Evolutionary conservation across 1,140 invertebrate genomes (phyloP).

Genomic region (Euura saliciscinereae): DNA sequence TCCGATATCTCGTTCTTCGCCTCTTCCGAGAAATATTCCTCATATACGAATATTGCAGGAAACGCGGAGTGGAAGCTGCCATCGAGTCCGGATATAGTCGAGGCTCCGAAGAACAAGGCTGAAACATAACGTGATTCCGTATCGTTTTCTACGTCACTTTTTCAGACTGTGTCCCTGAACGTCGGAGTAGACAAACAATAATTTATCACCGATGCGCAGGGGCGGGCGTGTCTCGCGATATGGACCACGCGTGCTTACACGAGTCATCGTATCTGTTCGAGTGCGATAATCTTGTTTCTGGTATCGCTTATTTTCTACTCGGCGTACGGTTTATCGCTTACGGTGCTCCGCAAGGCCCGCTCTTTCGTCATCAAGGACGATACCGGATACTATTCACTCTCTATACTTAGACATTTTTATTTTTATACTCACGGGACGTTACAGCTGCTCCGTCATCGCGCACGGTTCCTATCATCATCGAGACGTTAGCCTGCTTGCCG

Average conservation of each 20-base stretch:
- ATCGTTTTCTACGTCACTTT: neutral
- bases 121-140: neutral
- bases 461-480: conserved; percentile 6
- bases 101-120: neutral
- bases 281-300: neutral
- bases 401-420: neutral
- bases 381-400: neutral
- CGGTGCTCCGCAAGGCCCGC: neutral
- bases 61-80: neutral
- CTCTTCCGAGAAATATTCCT: neutral
- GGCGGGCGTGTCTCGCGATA: too few species aligned
- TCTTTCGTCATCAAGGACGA: neutral
- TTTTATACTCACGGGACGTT: conserved; percentile 1
- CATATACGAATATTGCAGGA: conserved; percentile 8
- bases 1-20: conserved; percentile 1
- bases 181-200: too few species aligned
- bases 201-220: too few species aligned
- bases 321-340: neutral
- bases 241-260: too few species aligned
- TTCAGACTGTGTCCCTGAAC: too few species aligned
- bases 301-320: neutral
- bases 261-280: too few species aligned
- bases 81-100: neutral
- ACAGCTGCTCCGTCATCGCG: neutral
- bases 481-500: conserved; percentile 14